Conservation (phyloP, 2,888 invertebrate species). For the Hypsopygia costalis region DNA sequence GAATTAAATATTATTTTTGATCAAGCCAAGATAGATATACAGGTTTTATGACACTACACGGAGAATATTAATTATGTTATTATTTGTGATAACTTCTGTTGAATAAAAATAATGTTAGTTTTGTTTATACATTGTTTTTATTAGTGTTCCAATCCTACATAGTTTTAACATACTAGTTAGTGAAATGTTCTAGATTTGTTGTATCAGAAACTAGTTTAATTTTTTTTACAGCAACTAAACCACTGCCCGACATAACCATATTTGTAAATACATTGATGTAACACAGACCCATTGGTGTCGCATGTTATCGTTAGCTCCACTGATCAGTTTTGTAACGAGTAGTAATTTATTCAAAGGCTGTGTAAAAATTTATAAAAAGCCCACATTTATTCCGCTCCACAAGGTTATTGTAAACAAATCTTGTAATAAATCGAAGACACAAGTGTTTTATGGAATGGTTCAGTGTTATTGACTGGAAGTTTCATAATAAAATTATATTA, state of each 20-base stretch:
- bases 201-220: conserved; percentile 4
- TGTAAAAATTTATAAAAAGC: conserved; percentile 71
- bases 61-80: conserved; percentile 5
- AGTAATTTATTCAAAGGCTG: conserved; percentile 78
- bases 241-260: conserved; percentile 59
- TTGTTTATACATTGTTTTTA: conserved; percentile 9
- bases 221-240: conserved; percentile 27
- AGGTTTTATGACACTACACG: not conserved
- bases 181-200: conserved; percentile 11
- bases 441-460: conserved; percentile 73
- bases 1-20: conserved; percentile 2
- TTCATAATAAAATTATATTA: conserved; percentile 80
- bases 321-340: conserved; percentile 76
- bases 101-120: conserved; percentile 8
- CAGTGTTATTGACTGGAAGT: conserved; percentile 78
- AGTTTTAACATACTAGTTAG: conserved; percentile 21
- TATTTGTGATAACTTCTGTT: conserved; percentile 9
- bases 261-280: conserved; percentile 73
- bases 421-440: conserved; percentile 70
- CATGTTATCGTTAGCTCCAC: conserved; percentile 68
- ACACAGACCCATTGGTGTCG: conserved; percentile 50
- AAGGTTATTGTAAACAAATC: conserved; percentile 60
- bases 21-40: conserved; percentile 6
- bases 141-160: conserved; percentile 4
- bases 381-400: conserved; percentile 57